Conservation (phyloP, 2,113 vertebrate species). For the Chamaea fasciata region DNA sequence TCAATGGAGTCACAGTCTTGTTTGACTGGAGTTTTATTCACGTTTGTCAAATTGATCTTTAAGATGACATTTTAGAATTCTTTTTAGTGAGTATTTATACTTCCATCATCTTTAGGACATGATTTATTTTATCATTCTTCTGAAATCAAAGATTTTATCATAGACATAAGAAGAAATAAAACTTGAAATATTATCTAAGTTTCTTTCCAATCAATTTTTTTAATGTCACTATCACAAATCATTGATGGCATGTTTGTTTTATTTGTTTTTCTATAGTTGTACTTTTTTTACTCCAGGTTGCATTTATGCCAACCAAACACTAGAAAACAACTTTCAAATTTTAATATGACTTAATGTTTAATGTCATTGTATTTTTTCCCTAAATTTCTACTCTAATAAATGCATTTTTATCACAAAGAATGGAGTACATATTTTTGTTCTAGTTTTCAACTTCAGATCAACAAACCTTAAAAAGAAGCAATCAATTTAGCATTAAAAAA, state of each 20-base stretch:
- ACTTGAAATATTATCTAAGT: not conserved
- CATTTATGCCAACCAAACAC: not conserved
- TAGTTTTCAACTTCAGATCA: not conserved
- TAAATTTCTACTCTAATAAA: not conserved
- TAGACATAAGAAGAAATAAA: not conserved
- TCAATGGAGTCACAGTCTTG: not conserved
- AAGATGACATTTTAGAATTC: not conserved
- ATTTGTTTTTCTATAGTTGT: not conserved
- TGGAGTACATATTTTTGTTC: not conserved
- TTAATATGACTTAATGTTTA: not conserved
- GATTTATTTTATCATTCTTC: not conserved
- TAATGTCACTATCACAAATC: not conserved
- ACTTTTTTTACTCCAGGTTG: not conserved
- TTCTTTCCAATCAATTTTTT: not conserved
- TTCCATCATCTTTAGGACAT: not conserved
- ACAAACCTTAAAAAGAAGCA: not conserved
- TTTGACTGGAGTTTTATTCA: not conserved
- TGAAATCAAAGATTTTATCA: not conserved
- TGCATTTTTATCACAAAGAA: not conserved
- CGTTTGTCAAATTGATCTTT: not conserved
- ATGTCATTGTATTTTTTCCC: accelerated
- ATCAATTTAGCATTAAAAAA: not conserved
- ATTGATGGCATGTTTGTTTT: not conserved
- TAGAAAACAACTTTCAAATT: not conserved
- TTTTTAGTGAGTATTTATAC: not conserved